Base-by-base conservation (phyloP, 92 coral and sea anemone genomes). In the Montipora capitata region DNA sequence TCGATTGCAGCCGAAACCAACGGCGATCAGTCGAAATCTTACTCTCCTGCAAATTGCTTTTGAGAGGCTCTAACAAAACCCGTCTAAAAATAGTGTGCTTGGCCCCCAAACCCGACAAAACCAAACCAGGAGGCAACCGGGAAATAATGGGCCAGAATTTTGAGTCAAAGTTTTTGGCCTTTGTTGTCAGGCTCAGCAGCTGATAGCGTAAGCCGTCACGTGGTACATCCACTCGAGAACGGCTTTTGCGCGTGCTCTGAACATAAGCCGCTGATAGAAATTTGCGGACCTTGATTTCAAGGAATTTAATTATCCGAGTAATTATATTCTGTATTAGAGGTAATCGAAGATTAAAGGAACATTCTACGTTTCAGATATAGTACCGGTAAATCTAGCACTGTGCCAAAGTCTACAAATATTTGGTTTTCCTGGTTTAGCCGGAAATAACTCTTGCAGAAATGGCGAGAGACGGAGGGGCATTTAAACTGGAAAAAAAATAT, bases 151-250 rank as follows among this genome's bases (percentile, higher is more conserved):
- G 88, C 81, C 88, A 86, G 88, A 88, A 88, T 88, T 91, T 10
- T 76, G 88, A 86, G 89, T 88, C 91, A 85, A 92, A 75, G 35
- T 86, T 91, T 88, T 86, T 89, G 86, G 94, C 89, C 98, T 95
- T 95, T 95, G 98, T 95, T 95, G 98, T 93, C 96, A 95, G 94
- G 91, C 91, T 91, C 94, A 88, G 88, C 86, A 78, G 88, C 88
- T 85, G 91, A 91, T 91, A 87, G 96, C 93, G 91, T 86, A 90
- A 88, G 85, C 91, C 43, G 83, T 95, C 98, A 95, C 98, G 98
- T 95, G 98, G 93, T 79, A 86, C 91, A 84, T 81, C 88, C 81
- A 90, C 87, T 69, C 81, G 58, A 82, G 56, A 39, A 74, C 76
- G 76, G 4, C 44, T 54, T 10, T 7, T 63, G 77, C 96, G 98